Percentiles rank a stretch among this genome's conserved stretches.
Evolutionary conservation across 2,797 vertebrate species (phyloP).

Genomic region (Saxicola maurus): DNA sequence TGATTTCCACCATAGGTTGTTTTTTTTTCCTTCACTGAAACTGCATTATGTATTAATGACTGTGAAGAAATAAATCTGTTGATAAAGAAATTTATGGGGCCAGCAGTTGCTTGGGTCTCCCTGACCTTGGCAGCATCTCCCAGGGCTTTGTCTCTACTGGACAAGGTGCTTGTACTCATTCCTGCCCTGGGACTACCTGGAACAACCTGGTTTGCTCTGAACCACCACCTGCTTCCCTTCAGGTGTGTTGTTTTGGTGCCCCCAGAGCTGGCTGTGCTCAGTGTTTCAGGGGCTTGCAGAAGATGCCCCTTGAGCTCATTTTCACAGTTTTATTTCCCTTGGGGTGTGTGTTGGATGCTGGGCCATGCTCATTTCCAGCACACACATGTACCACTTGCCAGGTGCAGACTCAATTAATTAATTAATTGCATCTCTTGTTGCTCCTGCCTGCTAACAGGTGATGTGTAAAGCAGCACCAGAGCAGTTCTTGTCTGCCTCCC

Average conservation of each 20-base stretch:
- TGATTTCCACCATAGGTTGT: neutral
- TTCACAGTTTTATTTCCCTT: neutral
- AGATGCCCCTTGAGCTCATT: neutral
- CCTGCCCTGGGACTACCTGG: neutral
- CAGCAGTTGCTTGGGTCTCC: neutral
- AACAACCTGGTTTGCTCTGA: neutral
- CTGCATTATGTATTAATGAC: neutral
- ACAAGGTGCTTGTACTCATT: neutral
- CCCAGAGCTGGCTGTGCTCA: neutral
- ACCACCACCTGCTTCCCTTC: neutral
- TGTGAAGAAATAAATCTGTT: slow-evolving; percentile 12
- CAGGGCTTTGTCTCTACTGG: neutral
- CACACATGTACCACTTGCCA: neutral
- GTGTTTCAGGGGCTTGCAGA: neutral
- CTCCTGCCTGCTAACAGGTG: slow-evolving; percentile 15
- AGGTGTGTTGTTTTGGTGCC: neutral
- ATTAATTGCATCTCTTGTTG: slow-evolving; percentile 19
- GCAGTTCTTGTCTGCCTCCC: neutral
- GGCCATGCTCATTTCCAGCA: neutral
- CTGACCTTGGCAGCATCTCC: slow-evolving; percentile 1
- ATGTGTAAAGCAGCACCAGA: neutral
- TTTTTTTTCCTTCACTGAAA: neutral
- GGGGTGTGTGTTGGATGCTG: neutral
- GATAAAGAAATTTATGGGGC: neutral
- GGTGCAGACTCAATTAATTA: neutral